These are phyloP conservation scores for Serinus canaria DNA, from an alignment of 2,113 vertebrate genomes.

Conservation along the genomic window DNA sequence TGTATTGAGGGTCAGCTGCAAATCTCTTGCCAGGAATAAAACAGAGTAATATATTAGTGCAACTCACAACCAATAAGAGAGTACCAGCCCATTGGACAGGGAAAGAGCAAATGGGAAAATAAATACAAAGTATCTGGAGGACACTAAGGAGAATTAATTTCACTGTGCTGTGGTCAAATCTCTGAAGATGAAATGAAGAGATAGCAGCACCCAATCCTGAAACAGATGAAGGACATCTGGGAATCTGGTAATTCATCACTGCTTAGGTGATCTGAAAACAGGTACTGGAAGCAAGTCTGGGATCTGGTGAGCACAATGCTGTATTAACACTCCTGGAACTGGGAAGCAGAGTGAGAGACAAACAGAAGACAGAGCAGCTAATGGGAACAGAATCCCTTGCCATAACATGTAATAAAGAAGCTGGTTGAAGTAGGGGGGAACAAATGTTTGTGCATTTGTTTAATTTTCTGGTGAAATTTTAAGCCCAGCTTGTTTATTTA, in stretches of 20 bases:
- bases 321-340: not conserved
- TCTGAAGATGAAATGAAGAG: not conserved
- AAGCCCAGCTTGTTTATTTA: not conserved
- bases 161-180: not conserved
- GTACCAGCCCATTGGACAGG: not conserved
- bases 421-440: fast-evolving
- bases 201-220: not conserved
- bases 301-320: not conserved
- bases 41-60: not conserved
- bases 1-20: not conserved
- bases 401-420: not conserved
- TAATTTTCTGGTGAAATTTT: not conserved
- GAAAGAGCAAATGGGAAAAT: not conserved
- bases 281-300: not conserved
- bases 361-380: not conserved
- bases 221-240: not conserved
- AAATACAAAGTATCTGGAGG: not conserved
- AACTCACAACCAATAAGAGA: not conserved
- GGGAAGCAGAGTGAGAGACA: not conserved
- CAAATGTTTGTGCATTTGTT: not conserved
- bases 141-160: not conserved
- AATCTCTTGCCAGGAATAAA: not conserved
- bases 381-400: not conserved
- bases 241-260: not conserved
- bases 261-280: not conserved